A percentile compares a stretch with the other conserved stretches of the same genome.
Evolutionary conservation across 2,113 vertebrate genomes (phyloP).

Genomic region (Oreochromis niloticus): DNA sequence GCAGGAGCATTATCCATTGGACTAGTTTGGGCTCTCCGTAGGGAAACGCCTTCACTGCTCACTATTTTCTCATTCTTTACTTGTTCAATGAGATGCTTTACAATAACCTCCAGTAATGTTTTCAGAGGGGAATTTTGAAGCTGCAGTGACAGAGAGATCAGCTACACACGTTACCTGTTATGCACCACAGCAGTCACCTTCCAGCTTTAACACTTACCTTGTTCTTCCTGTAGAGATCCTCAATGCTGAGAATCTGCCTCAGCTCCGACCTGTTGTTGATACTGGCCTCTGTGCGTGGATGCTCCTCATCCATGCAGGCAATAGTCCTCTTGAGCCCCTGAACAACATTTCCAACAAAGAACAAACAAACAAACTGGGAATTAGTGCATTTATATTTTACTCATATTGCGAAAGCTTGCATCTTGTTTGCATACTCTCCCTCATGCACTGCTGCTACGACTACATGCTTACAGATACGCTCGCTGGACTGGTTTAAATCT

Average conservation of each 20-base stretch:
- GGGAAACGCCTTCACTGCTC: neutral
- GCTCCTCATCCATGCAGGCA: slow-evolving; percentile 84
- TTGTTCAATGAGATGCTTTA: slow-evolving; percentile 79
- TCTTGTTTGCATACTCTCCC: neutral
- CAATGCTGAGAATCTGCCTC: slow-evolving; percentile 80
- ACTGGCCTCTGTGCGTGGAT: slow-evolving; percentile 81
- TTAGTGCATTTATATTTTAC: neutral
- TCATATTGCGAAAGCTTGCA: neutral
- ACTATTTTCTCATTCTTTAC: slow-evolving; percentile 20
- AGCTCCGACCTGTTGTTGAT: slow-evolving; percentile 87
- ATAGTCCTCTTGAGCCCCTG: slow-evolving; percentile 89
- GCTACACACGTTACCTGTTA: neutral
- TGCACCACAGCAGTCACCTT: neutral
- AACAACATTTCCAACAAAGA: neutral
- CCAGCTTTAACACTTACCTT: slow-evolving; percentile 69
- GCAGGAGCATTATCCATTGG: neutral
- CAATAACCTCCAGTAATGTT: slow-evolving; percentile 88
- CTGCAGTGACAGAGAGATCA: slow-evolving; percentile 39
- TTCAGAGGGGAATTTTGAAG: slow-evolving; percentile 74
- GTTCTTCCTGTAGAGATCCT: slow-evolving; percentile 82
- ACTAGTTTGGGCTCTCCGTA: neutral
- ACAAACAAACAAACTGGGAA: neutral
- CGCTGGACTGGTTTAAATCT: neutral
- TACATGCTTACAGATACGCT: no score
- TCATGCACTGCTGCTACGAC: neutral